These are phyloP conservation scores for Sciurus niger DNA, from an alignment of 2,113 vertebrate genomes.

Conservation along the genomic window DNA sequence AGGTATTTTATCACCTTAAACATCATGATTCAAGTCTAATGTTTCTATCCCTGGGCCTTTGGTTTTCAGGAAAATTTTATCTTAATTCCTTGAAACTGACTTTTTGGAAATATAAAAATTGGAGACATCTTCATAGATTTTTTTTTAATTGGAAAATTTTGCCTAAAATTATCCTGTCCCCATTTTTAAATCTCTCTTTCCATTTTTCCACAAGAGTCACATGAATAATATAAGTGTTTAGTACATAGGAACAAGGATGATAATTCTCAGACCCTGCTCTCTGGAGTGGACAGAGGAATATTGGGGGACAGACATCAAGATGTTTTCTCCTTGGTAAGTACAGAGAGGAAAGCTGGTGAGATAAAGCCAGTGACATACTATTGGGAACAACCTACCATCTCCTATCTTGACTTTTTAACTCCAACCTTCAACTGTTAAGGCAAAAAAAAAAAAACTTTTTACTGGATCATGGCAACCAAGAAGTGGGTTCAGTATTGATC, in stretches of 20 bases:
- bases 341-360: background rate
- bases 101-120: constrained; percentile 28
- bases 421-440: background rate
- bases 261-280: background rate
- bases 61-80: constrained; percentile 3
- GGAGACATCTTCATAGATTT: background rate
- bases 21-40: background rate
- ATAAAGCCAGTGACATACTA: background rate
- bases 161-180: background rate
- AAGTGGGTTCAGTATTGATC: background rate
- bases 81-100: background rate
- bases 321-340: background rate
- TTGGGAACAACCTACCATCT: background rate
- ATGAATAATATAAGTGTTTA: background rate
- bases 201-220: background rate
- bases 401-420: background rate
- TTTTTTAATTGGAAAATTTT: constrained; percentile 38
- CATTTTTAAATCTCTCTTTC: constrained; percentile 1
- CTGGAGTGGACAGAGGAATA: background rate
- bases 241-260: background rate
- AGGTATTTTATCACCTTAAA: background rate
- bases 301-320: background rate
- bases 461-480: background rate
- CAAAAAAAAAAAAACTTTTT: background rate
- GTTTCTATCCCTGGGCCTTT: background rate